Evolutionary conservation across 2,888 invertebrate species (phyloP).

Genomic region (Anticlea derivata): DNA sequence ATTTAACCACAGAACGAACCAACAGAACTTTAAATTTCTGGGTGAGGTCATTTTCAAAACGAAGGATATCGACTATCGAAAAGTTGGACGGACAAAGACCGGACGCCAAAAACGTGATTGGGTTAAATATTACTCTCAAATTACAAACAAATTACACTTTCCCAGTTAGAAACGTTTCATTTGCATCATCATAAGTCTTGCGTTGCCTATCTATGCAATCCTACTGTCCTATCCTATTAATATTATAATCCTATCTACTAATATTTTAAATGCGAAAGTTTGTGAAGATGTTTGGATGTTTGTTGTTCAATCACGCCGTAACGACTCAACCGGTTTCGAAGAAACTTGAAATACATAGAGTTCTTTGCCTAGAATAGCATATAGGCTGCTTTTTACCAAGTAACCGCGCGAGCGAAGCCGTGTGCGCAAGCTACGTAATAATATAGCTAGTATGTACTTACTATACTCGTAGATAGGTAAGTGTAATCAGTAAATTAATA

Average conservation of each 20-base stretch:
- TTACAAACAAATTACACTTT: no score
- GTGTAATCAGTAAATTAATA: slow-evolving; percentile 48
- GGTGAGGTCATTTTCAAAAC: slow-evolving; percentile 12
- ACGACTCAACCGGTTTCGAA: no score
- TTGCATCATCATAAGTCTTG: neutral
- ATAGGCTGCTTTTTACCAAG: no score
- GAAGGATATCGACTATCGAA: slow-evolving; percentile 14
- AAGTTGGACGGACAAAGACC: slow-evolving; percentile 24
- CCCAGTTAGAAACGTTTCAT: slow-evolving; percentile 4
- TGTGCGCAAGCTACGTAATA: no score
- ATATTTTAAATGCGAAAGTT: no score
- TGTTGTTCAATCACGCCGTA: no score
- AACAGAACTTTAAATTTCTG: neutral
- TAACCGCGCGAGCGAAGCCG: no score
- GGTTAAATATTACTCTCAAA: slow-evolving; percentile 31
- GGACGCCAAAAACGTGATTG: slow-evolving; percentile 37
- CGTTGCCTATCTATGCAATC: neutral
- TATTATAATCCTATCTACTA: neutral
- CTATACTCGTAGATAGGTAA: neutral
- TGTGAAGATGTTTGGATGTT: no score
- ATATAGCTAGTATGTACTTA: neutral
- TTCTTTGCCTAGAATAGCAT: no score
- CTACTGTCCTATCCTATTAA: neutral
- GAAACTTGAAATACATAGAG: no score
- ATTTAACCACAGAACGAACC: no score